Evolutionary conservation across 2,113 vertebrate species (phyloP).

Genomic region (Hippocampus abdominalis): DNA sequence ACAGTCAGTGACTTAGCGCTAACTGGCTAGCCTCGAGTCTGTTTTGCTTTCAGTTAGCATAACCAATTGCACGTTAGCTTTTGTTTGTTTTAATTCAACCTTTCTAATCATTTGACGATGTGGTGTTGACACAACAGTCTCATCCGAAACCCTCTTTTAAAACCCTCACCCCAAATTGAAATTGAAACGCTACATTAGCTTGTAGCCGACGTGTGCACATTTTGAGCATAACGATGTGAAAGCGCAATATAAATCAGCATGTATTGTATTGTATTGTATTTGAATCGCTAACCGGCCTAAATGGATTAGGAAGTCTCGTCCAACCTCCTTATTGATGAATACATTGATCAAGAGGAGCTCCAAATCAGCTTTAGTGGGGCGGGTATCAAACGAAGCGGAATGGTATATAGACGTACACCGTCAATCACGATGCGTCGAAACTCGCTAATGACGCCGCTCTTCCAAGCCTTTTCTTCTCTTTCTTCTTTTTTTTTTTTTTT

Average conservation of each 20-base stretch:
- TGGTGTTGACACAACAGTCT: too few relatives aligned
- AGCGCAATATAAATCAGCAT: too few relatives aligned
- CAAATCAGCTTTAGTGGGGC: background rate
- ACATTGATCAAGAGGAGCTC: background rate
- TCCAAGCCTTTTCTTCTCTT: constrained; percentile 35
- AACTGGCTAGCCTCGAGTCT: background rate
- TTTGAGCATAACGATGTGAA: too few relatives aligned
- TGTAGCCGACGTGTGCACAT: too few relatives aligned
- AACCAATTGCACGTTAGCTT: background rate
- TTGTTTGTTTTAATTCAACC: too few relatives aligned
- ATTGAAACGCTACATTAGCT: too few relatives aligned
- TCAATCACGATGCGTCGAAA: background rate
- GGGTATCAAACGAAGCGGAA: background rate
- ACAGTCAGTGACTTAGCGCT: background rate
- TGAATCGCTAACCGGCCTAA: background rate
- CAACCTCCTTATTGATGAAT: background rate
- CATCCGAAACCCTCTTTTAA: too few relatives aligned
- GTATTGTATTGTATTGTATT: too few relatives aligned
- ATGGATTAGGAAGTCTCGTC: background rate
- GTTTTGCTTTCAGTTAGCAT: background rate
- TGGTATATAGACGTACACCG: background rate
- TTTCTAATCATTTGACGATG: too few relatives aligned
- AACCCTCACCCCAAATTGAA: too few relatives aligned
- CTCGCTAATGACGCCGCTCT: background rate
- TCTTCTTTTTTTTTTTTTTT: constrained; percentile 60